Conservation (phyloP, 1,140 invertebrate species). For the Lasaia peninsularis region DNA sequence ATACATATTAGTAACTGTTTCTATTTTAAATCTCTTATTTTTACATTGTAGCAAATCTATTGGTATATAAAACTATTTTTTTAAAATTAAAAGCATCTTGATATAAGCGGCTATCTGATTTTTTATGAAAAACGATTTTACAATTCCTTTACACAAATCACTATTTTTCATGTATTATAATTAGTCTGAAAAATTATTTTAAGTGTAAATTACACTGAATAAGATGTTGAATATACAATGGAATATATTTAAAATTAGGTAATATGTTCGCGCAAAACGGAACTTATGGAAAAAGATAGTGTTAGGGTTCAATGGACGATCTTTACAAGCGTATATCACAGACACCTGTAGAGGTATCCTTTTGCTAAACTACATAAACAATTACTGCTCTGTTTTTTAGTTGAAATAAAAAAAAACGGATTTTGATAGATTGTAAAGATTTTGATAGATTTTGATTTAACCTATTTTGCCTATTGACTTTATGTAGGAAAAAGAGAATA, state of each 20-base stretch:
- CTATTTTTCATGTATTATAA: constrained; percentile 40
- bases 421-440: not conserved
- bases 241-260: constrained; percentile 36
- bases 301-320: constrained; percentile 66
- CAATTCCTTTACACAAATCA: constrained; percentile 36
- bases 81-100: constrained; percentile 26
- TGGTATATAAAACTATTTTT: constrained; percentile 37
- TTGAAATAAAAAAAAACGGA: not conserved
- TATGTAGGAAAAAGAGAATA: not conserved
- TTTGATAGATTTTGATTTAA: not conserved
- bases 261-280: constrained; percentile 34
- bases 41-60: constrained; percentile 38
- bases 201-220: constrained; percentile 45
- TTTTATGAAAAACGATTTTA: constrained; percentile 33
- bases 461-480: not conserved
- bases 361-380: constrained; percentile 57
- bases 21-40: constrained; percentile 32
- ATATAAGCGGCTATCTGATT: constrained; percentile 31
- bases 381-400: constrained; percentile 27
- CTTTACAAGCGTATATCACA: constrained; percentile 73
- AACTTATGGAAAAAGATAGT: constrained; percentile 34
- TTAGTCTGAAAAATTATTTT: constrained; percentile 45
- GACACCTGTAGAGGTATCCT: constrained; percentile 51
- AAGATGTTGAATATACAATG: constrained; percentile 43
- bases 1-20: constrained; percentile 24